These are phyloP conservation scores for Electrona antarctica DNA, from an alignment of 2,113 vertebrate genomes.

Conservation along the genomic window DNA sequence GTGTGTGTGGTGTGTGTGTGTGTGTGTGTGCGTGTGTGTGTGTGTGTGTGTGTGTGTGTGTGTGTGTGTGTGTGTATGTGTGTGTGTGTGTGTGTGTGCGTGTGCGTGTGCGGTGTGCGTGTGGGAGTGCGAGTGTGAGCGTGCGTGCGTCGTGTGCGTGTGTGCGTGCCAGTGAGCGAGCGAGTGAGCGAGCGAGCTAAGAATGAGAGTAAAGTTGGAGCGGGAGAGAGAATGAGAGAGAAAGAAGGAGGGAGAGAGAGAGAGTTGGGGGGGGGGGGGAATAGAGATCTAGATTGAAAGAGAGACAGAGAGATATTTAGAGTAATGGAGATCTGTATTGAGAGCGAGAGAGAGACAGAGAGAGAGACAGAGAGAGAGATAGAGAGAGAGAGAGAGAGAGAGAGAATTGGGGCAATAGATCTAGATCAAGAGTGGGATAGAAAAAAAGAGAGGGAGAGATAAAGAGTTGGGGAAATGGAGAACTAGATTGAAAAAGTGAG, in stretches of 20 bases:
- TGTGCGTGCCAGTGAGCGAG: too few species aligned
- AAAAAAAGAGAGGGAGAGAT: too few species aligned
- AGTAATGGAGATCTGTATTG: neutral
- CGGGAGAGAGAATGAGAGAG: neutral
- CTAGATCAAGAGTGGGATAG: too few species aligned
- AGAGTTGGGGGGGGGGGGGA: neutral
- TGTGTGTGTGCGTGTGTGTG: neutral
- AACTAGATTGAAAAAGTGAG: too few species aligned
- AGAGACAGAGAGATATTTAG: neutral
- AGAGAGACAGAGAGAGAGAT: neutral
- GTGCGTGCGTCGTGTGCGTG: conserved; percentile 6
- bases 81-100: too few species aligned
- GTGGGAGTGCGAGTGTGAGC: too few species aligned
- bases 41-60: conserved; percentile 3
- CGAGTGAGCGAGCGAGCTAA: too few species aligned
- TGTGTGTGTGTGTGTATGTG: conserved; percentile 6
- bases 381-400: neutral
- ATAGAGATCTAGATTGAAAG: neutral
- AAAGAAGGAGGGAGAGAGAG: conserved; percentile 1
- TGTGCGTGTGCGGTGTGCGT: too few species aligned
- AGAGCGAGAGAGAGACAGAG: neutral
- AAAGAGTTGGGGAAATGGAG: too few species aligned
- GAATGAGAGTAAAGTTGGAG: neutral
- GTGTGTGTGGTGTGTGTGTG: too few species aligned
- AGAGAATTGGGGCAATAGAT: too few species aligned